A percentile compares a stretch with the other conserved stretches of the same genome.
phyloP scores from a whole-genome alignment of 2,888 invertebrate genomes.

The Agonopterix arenella region DNA sequence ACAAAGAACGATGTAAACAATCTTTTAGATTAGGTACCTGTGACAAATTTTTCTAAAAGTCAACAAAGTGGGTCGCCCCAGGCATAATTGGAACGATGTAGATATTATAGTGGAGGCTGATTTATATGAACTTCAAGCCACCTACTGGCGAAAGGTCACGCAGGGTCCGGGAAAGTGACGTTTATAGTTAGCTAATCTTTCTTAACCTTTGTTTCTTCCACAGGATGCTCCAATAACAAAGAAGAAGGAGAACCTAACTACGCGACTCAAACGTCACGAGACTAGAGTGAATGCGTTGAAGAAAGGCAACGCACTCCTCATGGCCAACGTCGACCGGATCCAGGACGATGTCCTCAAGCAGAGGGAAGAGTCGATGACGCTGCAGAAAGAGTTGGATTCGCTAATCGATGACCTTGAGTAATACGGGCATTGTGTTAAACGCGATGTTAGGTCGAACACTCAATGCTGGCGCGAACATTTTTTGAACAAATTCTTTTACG shows the following conservation, averaged over 20 bases:
- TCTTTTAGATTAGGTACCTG: no score
- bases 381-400: conserved; percentile 91
- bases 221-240: conserved; percentile 82
- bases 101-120: no score
- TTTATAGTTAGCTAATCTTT: no score
- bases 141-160: no score
- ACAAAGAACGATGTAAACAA: no score
- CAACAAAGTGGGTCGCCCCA: no score
- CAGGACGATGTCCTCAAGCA: conserved; percentile 92
- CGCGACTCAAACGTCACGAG: conserved; percentile 85
- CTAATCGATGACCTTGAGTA: conserved; percentile 90
- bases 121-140: no score
- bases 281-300: conserved; percentile 86
- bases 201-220: background rate
- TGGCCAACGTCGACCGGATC: conserved; percentile 91
- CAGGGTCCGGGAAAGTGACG: no score
- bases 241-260: conserved; percentile 80
- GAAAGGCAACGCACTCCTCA: conserved; percentile 91
- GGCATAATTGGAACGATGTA: no score
- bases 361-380: conserved; percentile 84
- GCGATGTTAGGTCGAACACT: background rate
- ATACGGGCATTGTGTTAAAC: conserved; percentile 10
- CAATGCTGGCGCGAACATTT: background rate
- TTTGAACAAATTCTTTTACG: no score
- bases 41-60: no score